Conservation (phyloP, 2,113 vertebrate species). For the Chaetura pelagica region DNA sequence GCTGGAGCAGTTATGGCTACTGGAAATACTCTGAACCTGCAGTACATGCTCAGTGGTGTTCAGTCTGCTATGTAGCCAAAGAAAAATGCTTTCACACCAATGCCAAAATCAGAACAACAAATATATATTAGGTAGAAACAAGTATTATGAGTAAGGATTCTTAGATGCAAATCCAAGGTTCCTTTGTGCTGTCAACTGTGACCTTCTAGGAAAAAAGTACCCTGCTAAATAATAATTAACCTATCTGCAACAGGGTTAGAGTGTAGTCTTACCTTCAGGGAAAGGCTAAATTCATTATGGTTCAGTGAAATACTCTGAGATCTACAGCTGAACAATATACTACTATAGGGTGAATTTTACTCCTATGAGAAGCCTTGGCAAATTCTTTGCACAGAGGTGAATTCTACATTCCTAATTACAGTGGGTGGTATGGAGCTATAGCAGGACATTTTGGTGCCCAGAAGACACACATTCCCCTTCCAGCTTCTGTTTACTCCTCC, state of each 20-base stretch:
- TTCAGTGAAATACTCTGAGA: background rate
- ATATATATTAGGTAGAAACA: background rate
- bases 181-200: background rate
- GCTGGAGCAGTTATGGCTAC: background rate
- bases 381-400: background rate
- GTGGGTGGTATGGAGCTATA: background rate
- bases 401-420: background rate
- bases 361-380: background rate
- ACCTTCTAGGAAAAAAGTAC: background rate
- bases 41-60: background rate
- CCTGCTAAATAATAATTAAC: constrained; percentile 43
- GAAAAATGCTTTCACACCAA: background rate
- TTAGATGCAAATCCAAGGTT: background rate
- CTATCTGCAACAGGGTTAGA: background rate
- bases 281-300: background rate
- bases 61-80: background rate
- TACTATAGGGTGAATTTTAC: background rate
- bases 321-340: background rate
- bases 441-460: background rate
- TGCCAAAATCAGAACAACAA: background rate
- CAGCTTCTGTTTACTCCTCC: background rate
- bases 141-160: background rate
- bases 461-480: background rate
- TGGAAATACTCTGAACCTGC: background rate
- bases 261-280: background rate